Base-by-base conservation (phyloP, 2,888 invertebrate genomes). In the Notodonta dromedarius region DNA sequence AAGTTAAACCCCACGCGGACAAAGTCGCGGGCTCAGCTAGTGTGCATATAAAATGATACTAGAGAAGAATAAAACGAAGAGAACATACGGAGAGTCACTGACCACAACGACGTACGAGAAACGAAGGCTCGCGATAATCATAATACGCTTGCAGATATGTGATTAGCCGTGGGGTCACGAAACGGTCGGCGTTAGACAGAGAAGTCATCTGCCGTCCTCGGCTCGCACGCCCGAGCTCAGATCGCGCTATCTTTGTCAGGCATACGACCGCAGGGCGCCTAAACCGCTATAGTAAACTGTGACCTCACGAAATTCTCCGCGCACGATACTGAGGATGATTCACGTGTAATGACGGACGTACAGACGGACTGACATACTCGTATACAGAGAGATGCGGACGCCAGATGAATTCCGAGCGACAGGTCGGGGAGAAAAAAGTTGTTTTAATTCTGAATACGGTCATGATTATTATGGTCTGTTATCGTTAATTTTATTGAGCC, bases 271-370 rank as follows among this genome's bases (percentile, higher is more conserved):
- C 88, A 89, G 92, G 90, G 90, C 92, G 88, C 89, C 87, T 86
- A 88, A 87, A 91, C 93, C 93, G 93, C 92, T 92, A 93, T 88
- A 91, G 86, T 91, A 92, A 91, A 91, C 93, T 93, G 90, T 92
- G 92, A 93, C 93, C 93, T 92, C 92, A 92, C 93, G 92, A 93
- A 93, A 93, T 91, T 88, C 90, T 88, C 86, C 76, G 72, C 78
- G 89, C 90, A 90, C 90, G 90, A 88, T 90, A 88, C 86, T 74
- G 82, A 76, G 82, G 86, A 77, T 91, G 92, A 91, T 89, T 92
- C 91, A 91, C 85, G 83, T 87, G 79, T 89, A 91, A 91, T 90
- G 89, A 91, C 79, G 88, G 88, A 87, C 84, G 79, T 78, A 86
- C 83, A 78, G 81, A 84, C 67, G 65, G 57, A 66, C 86, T 85